Base-by-base conservation (phyloP, 2,888 invertebrate species). In the Mactromeris polynyma region DNA sequence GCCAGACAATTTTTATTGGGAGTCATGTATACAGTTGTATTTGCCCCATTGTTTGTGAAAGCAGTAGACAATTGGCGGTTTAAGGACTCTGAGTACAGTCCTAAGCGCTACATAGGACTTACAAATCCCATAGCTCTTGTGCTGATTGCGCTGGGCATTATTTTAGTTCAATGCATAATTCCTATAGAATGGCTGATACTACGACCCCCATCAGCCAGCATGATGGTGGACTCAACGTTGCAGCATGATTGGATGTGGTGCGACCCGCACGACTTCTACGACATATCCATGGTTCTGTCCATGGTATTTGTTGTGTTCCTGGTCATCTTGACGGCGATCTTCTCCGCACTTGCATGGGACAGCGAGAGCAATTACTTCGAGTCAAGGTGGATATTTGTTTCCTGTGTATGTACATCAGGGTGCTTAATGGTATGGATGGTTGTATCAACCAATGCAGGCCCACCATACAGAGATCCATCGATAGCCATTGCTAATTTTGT, bases 151-250 rank as follows among this genome's bases (percentile, higher is more conserved):
- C 79, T 97, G 0, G 93, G 92, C 26, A 93, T 96, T n/a, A 92
- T 96, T 33, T 89, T 94, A 31, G 94, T 97, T 2, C 97, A 97
- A 93, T 94, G 96, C 64, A 95, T 97, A 64, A 95, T 97, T 38
- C 96, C 96, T 2, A 95, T 96, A 19, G 96, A 97, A 69, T 97
- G 97, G 97, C 94, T 97, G 11, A 95, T 97, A 51, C 93, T 97
- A 40, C 95, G 95, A 33, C 96, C 96, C 0, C 96, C 97, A 0
- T 93, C 95, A 21, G 96, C 96, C 33, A 95, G 94, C 36, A 21
- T 91, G 58, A 91, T 93, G 90, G 88, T 82, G 17, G 90, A 92
- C 33, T 86, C 83, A 17, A 89, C 81, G 42, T 11, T 64, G 17
- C 69, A 88, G 11, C 94, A 96, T 80, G 95, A 96, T 83, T 94